A percentile compares a stretch with the other conserved stretches of the same genome.
These are phyloP conservation scores for Pollicipes pollicipes DNA, from an alignment of 1,140 invertebrate genomes.

Conservation along the genomic window DNA sequence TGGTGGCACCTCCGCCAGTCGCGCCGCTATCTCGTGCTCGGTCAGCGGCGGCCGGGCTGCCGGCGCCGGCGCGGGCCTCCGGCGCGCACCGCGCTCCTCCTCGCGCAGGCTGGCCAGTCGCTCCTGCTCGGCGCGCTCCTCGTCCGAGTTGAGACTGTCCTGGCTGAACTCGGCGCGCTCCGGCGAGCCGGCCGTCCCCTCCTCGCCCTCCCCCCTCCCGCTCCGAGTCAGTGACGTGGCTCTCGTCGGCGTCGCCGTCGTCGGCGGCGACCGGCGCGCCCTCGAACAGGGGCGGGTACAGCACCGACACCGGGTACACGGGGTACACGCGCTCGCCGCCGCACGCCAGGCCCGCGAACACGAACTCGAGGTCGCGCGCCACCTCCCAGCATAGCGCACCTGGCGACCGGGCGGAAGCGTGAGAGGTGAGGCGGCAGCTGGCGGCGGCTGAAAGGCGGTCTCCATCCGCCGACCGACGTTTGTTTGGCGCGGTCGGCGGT, in stretches of 20 bases:
- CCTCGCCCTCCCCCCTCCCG: background rate
- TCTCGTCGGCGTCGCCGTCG: background rate
- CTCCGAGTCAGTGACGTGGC: background rate
- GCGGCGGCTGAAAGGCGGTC: no score
- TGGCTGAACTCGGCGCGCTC: background rate
- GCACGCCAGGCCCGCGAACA: slow-evolving; percentile 2
- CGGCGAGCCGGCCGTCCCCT: no score
- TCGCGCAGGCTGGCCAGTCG: no score
- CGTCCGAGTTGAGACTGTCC: background rate
- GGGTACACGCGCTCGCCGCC: slow-evolving; percentile 1
- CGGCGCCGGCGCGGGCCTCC: no score
- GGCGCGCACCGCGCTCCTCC: no score
- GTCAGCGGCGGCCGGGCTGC: no score
- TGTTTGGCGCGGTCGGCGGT: no score
- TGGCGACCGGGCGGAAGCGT: no score
- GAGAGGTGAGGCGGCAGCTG: no score
- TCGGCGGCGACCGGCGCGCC: background rate
- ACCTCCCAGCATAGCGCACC: background rate
- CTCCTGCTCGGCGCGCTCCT: background rate
- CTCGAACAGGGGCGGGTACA: background rate
- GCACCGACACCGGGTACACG: background rate
- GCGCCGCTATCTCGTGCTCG: no score
- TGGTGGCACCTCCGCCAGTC: background rate
- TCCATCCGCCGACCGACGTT: no score
- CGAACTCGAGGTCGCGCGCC: background rate